These are phyloP conservation scores for Mellilla xanthometata DNA, from an alignment of 2,888 invertebrate species.

Conservation along the genomic window DNA sequence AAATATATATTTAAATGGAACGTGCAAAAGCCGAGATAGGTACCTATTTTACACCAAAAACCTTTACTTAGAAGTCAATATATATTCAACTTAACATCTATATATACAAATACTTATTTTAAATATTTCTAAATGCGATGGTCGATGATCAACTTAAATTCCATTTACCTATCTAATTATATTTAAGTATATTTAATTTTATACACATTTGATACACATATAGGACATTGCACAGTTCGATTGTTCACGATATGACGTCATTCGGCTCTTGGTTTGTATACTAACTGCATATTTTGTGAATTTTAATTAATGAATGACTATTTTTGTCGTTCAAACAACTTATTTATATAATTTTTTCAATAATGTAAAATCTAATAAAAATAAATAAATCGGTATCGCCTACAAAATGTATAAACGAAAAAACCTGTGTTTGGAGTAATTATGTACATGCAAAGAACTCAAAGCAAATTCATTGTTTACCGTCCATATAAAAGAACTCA, in stretches of 20 bases:
- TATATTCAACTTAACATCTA: slow-evolving; percentile 62
- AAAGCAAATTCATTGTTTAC: slow-evolving; percentile 28
- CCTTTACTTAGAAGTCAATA: slow-evolving; percentile 64
- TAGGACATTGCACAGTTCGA: slow-evolving; percentile 74
- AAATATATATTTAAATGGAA: slow-evolving; percentile 75
- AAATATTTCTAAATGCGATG: slow-evolving; percentile 66
- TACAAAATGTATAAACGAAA: too few species aligned
- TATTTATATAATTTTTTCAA: too few species aligned
- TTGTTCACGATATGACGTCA: slow-evolving; percentile 69
- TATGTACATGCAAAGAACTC: not conserved
- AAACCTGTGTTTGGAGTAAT: not conserved
- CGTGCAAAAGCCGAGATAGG: slow-evolving; percentile 78
- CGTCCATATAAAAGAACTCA: slow-evolving; percentile 70
- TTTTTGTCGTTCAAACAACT: too few species aligned
- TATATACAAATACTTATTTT: slow-evolving; percentile 71
- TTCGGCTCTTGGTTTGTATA: slow-evolving; percentile 43
- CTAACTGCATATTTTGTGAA: too few species aligned
- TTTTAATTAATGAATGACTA: too few species aligned
- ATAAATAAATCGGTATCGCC: too few species aligned
- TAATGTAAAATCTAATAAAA: too few species aligned
- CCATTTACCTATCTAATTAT: slow-evolving; percentile 74
- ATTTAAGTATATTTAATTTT: slow-evolving; percentile 50
- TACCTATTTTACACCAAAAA: slow-evolving; percentile 79
- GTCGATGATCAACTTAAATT: slow-evolving; percentile 73
- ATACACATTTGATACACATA: slow-evolving; percentile 73